Conservation (phyloP, 2,797 vertebrate species). For the Aulostomus chinensis region DNA sequence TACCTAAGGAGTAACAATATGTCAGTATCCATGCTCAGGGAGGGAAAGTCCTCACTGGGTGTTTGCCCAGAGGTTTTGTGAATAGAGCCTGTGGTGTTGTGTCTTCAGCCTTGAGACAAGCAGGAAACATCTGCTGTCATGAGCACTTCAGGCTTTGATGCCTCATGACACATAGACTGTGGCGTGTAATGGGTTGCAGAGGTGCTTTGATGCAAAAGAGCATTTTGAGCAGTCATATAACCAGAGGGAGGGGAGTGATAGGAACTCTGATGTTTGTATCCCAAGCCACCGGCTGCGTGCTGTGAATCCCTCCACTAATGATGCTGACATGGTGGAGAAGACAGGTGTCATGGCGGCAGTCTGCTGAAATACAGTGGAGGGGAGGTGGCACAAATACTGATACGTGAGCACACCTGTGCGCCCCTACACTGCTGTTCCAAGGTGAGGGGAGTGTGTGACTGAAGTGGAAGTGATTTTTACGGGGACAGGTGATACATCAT, state of each 20-base stretch:
- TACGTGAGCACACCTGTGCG: slow-evolving; percentile 76
- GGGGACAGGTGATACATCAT: slow-evolving; percentile 82
- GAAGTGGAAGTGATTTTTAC: slow-evolving; percentile 65
- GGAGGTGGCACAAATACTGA: slow-evolving; percentile 49
- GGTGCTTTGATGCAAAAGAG: no score
- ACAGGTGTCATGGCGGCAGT: slow-evolving; percentile 73
- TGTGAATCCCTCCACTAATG: slow-evolving; percentile 65
- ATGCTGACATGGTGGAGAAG: slow-evolving; percentile 77
- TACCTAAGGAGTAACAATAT: no score
- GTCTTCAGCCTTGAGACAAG: no score
- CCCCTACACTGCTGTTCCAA: slow-evolving; percentile 57
- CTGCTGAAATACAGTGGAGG: slow-evolving; percentile 57
- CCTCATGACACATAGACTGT: no score
- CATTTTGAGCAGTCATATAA: slow-evolving; percentile 44
- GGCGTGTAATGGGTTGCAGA: no score
- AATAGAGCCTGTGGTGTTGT: no score
- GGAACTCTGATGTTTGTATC: slow-evolving; percentile 60
- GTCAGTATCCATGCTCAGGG: no score
- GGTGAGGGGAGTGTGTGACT: slow-evolving; percentile 62
- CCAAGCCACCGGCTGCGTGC: slow-evolving; percentile 73
- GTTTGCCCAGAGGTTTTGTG: no score
- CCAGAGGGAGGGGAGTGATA: slow-evolving; percentile 39
- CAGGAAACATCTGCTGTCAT: no score
- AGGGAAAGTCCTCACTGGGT: no score
- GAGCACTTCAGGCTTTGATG: no score